Base-by-base conservation (phyloP, 92 coral and sea anemone species). In the Actinostola sp. region DNA sequence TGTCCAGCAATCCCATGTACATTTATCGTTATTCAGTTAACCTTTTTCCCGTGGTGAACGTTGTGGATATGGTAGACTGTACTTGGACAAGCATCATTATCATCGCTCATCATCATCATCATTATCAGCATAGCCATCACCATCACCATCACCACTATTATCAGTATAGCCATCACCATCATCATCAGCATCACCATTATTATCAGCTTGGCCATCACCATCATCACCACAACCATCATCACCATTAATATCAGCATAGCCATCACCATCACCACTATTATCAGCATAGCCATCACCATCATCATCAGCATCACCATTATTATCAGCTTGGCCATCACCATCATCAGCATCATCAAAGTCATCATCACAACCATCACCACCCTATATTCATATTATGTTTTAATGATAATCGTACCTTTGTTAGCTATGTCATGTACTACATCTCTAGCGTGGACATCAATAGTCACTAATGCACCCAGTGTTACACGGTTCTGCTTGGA, bases 391-490 rank as follows among this genome's bases (percentile, higher is more conserved):
- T 20, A 60, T 51, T 33, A 19, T 39, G 7, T 14, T 39, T 39
- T 39, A 14, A 55, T 28, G 10, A 55, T 36, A 7, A 0, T 16
- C 71, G 23, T 63, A 94, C 99, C 97, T 88, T 88, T 91, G 41
- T 83, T 83, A 2, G 85, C 85, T 76, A 95, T 89, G 39, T 95
- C 99, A 33, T 91, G 87, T 11, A 95, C 99, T 19, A 95, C 99
- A 63, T 95, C 99, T 72, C 97, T 95, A 5, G 99, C 99, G 74
- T 95, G 99, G 21, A 95, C 99, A 77, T 95, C 99, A 63, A 95
- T 95, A 41, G 96, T 93, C 2, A 95, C 99, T 59, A 95, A 71
- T 21, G 99, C 99, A 24, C 99, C 99, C 28, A 95, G 92, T 8
- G 99, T 95, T 28, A 92, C 91, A 46, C 99, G 87, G 82, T 84